Evolutionary conservation across 2,113 vertebrate species (phyloP).

Genomic region (Zootoca vivipara): DNA sequence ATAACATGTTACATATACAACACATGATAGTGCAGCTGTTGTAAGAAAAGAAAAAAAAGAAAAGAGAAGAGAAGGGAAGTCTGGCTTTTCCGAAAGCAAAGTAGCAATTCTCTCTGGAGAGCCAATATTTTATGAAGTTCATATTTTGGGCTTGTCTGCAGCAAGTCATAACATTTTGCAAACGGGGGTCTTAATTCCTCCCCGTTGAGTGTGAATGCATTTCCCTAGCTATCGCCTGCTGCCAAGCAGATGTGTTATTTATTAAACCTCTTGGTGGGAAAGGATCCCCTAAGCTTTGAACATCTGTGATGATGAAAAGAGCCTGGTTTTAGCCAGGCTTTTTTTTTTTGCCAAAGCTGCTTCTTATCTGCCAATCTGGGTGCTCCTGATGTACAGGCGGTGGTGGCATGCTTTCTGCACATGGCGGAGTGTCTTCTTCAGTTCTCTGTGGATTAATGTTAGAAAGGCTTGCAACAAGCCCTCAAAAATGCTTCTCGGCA

Average conservation of each 20-base stretch:
- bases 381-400: background rate
- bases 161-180: conserved; percentile 1
- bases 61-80: too few species aligned
- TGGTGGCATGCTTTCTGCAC: too few species aligned
- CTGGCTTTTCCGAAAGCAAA: background rate
- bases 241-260: conserved; percentile 18
- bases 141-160: background rate
- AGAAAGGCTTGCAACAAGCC: background rate
- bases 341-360: background rate
- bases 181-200: background rate
- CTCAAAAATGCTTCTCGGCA: background rate
- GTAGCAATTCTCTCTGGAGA: fast-evolving
- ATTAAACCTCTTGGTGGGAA: conserved; percentile 15
- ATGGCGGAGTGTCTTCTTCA: background rate
- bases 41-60: background rate
- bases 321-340: background rate
- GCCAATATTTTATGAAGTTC: background rate
- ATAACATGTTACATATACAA: too few species aligned
- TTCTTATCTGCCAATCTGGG: background rate
- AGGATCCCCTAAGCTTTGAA: background rate
- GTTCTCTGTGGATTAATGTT: background rate
- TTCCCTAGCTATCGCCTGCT: background rate
- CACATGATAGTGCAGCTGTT: fast-evolving
- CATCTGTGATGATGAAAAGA: conserved; percentile 3
- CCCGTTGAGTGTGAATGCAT: background rate